phyloP scores from a whole-genome alignment of 2,797 vertebrate genomes.

The Rhynchotus rufescens region DNA sequence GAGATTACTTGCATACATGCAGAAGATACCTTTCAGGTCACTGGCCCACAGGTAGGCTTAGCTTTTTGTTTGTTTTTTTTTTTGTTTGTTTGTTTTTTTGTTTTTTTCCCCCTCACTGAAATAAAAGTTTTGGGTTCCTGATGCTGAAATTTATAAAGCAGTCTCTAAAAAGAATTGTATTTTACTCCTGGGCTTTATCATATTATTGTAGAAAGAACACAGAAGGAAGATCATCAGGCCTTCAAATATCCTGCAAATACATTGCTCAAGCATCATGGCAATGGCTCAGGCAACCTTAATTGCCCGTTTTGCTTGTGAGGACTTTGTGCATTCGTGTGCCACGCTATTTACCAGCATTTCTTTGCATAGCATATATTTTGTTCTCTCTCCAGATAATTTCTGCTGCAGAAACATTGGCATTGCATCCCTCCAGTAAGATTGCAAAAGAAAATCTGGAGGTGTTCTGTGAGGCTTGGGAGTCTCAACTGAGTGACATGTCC shows the following conservation, averaged over 20 bases:
- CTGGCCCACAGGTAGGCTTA: constrained; percentile 92
- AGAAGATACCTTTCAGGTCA: constrained; percentile 96
- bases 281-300: background rate
- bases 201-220: background rate
- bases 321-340: background rate
- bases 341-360: background rate
- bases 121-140: background rate
- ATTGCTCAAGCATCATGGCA: background rate
- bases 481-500: constrained; percentile 95
- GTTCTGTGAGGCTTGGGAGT: constrained; percentile 99
- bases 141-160: background rate
- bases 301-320: constrained; percentile 8
- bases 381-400: constrained; percentile 91
- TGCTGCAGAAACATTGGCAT: constrained; percentile 93
- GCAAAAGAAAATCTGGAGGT: constrained; percentile 99
- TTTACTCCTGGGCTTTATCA: background rate
- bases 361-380: background rate
- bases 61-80: background rate
- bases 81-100: too few relatives aligned
- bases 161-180: background rate
- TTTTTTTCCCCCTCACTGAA: too few relatives aligned
- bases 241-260: background rate
- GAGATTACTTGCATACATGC: constrained; percentile 97
- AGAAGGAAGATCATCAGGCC: background rate
- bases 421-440: constrained; percentile 98